Percentiles rank a stretch among this genome's conserved stretches.
Conservation (phyloP, 2,797 vertebrate genomes). For the Poeciliopsis paucimaculata region DNA sequence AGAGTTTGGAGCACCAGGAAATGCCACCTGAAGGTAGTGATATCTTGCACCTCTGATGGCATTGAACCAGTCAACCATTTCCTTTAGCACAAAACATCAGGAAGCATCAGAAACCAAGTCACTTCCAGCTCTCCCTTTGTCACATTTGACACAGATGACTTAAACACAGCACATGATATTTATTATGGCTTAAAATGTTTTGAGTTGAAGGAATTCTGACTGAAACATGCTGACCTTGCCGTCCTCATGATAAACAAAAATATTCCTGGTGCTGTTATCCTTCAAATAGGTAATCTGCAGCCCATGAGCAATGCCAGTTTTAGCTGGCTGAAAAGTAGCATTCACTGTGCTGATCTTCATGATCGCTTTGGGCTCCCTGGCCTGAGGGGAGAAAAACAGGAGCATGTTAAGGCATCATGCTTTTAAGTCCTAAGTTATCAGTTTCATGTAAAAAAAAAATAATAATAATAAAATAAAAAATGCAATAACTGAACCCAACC, state of each 20-base stretch:
- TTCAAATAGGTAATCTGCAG: slow-evolving; percentile 96
- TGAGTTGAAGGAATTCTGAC: not conserved
- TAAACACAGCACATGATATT: not conserved
- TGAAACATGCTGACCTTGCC: slow-evolving; percentile 86
- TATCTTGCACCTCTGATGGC: slow-evolving; percentile 94
- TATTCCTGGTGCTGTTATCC: slow-evolving; percentile 96
- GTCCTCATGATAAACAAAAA: slow-evolving; percentile 95
- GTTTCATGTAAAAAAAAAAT: no score
- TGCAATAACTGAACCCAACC: not conserved
- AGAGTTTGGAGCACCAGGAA: slow-evolving; percentile 84
- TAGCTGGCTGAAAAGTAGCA: slow-evolving; percentile 92
- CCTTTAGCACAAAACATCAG: slow-evolving; percentile 73
- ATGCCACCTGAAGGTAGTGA: slow-evolving; percentile 96
- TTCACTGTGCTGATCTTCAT: slow-evolving; percentile 94
- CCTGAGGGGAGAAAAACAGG: slow-evolving; percentile 72
- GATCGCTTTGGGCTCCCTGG: slow-evolving; percentile 93
- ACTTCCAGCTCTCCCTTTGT: not conserved
- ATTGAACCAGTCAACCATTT: slow-evolving; percentile 98
- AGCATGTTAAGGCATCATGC: not conserved
- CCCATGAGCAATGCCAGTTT: slow-evolving; percentile 90
- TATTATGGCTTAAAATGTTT: not conserved
- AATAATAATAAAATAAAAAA: not conserved
- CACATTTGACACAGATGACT: not conserved
- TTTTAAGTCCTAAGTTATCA: not conserved
- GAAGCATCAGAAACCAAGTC: not conserved